phyloP scores from a whole-genome alignment of 2,113 vertebrate species.

The Oreochromis spilurus region DNA sequence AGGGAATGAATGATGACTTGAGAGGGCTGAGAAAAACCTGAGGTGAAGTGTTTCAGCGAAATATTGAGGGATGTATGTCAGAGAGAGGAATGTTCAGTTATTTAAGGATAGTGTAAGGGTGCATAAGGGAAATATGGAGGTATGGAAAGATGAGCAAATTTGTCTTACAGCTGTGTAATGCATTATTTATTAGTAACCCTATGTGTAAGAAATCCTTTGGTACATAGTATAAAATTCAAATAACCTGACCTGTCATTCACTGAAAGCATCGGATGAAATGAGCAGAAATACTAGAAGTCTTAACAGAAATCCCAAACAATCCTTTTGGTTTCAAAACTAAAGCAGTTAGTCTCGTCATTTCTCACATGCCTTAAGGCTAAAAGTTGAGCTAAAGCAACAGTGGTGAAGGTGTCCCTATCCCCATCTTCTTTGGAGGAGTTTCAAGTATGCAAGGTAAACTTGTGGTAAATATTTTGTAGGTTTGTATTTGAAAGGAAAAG shows the following conservation, averaged over 20 bases:
- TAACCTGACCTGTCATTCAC: background rate
- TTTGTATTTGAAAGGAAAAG: background rate
- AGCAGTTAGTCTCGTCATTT: background rate
- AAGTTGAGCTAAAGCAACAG: background rate
- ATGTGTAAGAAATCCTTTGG: background rate
- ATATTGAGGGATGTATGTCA: background rate
- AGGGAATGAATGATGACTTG: constrained; percentile 16
- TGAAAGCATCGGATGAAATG: background rate
- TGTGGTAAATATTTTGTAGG: background rate
- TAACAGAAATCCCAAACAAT: background rate
- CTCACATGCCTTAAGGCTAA: background rate
- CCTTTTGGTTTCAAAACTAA: background rate
- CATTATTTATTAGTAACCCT: background rate
- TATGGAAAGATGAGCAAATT: background rate
- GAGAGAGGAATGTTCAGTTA: background rate
- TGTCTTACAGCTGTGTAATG: background rate
- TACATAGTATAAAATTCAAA: background rate
- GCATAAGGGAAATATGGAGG: background rate
- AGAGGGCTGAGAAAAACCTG: background rate
- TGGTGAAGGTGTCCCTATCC: background rate
- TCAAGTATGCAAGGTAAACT: background rate
- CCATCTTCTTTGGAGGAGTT: background rate
- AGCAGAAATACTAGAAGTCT: background rate
- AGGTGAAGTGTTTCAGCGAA: background rate
- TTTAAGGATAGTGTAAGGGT: background rate